Conservation (phyloP, 2,113 vertebrate genomes). For the Lates calcarifer region DNA sequence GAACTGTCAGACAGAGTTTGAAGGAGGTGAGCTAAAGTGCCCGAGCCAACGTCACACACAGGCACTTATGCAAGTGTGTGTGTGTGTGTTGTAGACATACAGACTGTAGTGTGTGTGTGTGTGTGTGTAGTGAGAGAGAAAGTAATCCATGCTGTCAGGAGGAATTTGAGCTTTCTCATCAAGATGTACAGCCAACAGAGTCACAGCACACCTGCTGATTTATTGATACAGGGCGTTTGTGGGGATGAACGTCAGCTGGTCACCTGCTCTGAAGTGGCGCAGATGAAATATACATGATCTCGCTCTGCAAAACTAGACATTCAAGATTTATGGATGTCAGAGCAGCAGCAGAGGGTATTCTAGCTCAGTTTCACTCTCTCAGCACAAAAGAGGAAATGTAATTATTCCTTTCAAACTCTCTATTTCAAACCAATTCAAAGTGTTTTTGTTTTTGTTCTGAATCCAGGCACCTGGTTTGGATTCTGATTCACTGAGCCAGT, state of each 20-base stretch:
- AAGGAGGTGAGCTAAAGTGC: constrained; percentile 86
- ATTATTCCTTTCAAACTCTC: constrained; percentile 1
- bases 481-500: neutral
- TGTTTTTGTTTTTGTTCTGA: neutral
- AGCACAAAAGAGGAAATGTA: constrained; percentile 11
- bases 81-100: constrained; percentile 12
- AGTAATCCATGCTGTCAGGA: constrained; percentile 44
- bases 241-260: constrained; percentile 40
- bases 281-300: constrained; percentile 65
- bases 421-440: neutral
- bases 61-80: neutral
- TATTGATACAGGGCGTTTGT: constrained; percentile 59
- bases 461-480: neutral
- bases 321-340: constrained; percentile 60
- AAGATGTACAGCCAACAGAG: constrained; percentile 21
- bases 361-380: neutral
- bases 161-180: constrained; percentile 48
- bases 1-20: constrained; percentile 97
- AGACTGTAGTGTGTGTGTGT: neutral
- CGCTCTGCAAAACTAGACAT: constrained; percentile 52
- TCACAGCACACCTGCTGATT: constrained; percentile 62
- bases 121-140: constrained; percentile 2
- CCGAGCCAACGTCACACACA: constrained; percentile 11
- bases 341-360: constrained; percentile 29
- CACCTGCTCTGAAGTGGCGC: constrained; percentile 48